These are phyloP conservation scores for Myotis brandtii DNA, from an alignment of 2,113 vertebrate genomes.

Conservation along the genomic window DNA sequence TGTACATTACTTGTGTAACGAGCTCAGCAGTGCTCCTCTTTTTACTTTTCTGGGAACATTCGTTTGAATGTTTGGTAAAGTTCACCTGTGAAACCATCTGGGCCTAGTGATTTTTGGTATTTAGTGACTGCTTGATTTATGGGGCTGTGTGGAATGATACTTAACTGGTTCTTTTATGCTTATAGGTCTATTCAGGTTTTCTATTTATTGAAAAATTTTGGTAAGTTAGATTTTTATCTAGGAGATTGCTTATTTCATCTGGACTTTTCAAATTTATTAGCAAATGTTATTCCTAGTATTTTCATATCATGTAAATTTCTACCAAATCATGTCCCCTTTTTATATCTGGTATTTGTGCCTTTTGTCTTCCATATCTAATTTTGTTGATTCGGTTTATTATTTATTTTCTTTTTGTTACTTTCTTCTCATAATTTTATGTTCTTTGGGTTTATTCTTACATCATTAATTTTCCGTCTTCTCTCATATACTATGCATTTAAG, in stretches of 20 bases:
- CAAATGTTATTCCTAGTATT: constrained; percentile 3
- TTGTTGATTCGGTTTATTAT: background rate
- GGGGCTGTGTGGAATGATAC: background rate
- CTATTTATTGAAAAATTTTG: background rate
- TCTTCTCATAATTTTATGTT: background rate
- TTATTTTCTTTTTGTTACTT: background rate
- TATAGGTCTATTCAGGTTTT: background rate
- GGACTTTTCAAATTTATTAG: background rate
- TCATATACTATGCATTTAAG: constrained; percentile 3
- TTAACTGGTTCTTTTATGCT: background rate
- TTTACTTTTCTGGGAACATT: background rate
- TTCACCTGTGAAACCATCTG: background rate
- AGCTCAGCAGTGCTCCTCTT: background rate
- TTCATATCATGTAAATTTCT: background rate
- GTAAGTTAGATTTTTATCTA: background rate
- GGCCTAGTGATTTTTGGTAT: background rate
- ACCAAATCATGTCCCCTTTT: background rate
- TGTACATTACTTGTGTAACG: background rate
- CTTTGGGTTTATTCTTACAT: background rate
- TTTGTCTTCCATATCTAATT: background rate
- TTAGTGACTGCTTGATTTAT: background rate
- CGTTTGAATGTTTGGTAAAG: background rate
- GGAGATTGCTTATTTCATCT: background rate
- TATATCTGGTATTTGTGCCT: background rate
- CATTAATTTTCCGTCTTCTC: background rate